A percentile compares a stretch with the other conserved stretches of the same genome.
Conservation (phyloP, 1,140 invertebrate genomes). For the Pseudomyrmex gracilis region DNA sequence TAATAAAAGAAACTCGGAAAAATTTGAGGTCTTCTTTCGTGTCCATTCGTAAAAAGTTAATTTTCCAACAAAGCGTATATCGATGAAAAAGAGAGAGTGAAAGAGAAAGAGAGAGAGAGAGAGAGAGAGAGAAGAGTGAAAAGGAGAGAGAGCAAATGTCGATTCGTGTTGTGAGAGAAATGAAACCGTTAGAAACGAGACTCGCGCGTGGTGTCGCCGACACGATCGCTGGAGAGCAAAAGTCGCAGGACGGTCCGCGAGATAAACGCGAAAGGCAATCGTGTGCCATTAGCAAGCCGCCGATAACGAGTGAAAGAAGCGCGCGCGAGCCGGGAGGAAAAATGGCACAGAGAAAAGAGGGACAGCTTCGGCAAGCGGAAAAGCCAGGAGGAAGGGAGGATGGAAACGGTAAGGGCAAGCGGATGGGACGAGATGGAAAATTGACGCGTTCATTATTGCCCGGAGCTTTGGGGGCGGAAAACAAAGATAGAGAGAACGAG, state of each 20-base stretch:
- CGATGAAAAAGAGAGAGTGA: not conserved
- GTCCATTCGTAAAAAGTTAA: slow-evolving; percentile 31
- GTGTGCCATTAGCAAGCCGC: slow-evolving; percentile 73
- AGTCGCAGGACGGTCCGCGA: slow-evolving; percentile 22
- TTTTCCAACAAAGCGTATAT: slow-evolving; percentile 35
- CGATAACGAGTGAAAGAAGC: slow-evolving; percentile 75
- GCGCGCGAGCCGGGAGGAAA: slow-evolving; percentile 29
- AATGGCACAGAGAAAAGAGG: slow-evolving; percentile 67
- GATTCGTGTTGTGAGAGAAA: slow-evolving; percentile 63
- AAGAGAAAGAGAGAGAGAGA: too few species aligned
- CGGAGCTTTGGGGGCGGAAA: slow-evolving; percentile 61
- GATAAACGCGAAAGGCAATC: slow-evolving; percentile 71
- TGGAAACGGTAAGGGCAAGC: slow-evolving; percentile 64
- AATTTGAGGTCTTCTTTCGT: slow-evolving; percentile 19
- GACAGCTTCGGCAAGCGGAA: slow-evolving; percentile 42
- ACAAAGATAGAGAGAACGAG: slow-evolving; percentile 40
- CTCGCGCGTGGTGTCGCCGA: slow-evolving; percentile 29
- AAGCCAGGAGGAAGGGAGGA: slow-evolving; percentile 40
- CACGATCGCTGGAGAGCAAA: slow-evolving; percentile 32
- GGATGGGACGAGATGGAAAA: slow-evolving; percentile 75
- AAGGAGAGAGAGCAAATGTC: slow-evolving; percentile 5
- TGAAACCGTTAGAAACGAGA: slow-evolving; percentile 48
- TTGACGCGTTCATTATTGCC: slow-evolving; percentile 77
- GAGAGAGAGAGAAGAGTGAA: too few species aligned
- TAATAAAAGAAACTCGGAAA: slow-evolving; percentile 2